A percentile compares a stretch with the other conserved stretches of the same genome.
phyloP scores from a whole-genome alignment of 2,888 invertebrate genomes.

The Eupithecia insigniata region DNA sequence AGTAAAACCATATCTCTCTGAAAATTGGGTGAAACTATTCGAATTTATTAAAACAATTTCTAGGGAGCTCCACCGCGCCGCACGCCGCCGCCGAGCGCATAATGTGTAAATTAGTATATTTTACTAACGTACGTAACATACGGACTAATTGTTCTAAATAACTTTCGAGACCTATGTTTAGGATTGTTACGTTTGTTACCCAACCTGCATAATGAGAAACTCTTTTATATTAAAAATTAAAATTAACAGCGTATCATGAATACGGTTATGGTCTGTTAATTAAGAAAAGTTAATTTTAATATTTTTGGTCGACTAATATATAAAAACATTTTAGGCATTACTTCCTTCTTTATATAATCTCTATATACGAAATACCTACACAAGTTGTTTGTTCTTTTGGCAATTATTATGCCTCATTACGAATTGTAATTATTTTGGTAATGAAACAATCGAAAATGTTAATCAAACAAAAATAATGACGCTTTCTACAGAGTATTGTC shows the following conservation, averaged over 20 bases:
- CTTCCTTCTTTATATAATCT: conserved; percentile 7
- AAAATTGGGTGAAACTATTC: conserved; percentile 24
- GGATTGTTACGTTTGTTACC: conserved; percentile 19
- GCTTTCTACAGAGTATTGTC: background rate
- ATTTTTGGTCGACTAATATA: background rate
- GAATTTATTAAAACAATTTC: conserved; percentile 30
- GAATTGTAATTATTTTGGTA: background rate
- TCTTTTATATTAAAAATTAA: conserved; percentile 16
- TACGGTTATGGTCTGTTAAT: background rate
- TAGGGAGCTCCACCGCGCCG: conserved; percentile 11
- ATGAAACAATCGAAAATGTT: background rate
- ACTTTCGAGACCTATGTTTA: conserved; percentile 26
- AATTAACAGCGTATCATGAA: background rate
- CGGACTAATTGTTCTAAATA: conserved; percentile 32
- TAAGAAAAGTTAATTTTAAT: conserved; percentile 13
- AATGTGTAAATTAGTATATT: conserved; percentile 29
- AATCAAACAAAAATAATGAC: background rate
- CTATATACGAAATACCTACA: background rate
- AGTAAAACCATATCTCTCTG: conserved; percentile 12
- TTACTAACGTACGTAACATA: conserved; percentile 5
- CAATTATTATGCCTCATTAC: background rate
- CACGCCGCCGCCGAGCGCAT: conserved; percentile 4
- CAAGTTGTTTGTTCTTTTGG: background rate
- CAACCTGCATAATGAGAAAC: conserved; percentile 30
- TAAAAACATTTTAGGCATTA: background rate